phyloP scores from a whole-genome alignment of 1,140 invertebrate genomes.

The Pseudoatta argentina region DNA sequence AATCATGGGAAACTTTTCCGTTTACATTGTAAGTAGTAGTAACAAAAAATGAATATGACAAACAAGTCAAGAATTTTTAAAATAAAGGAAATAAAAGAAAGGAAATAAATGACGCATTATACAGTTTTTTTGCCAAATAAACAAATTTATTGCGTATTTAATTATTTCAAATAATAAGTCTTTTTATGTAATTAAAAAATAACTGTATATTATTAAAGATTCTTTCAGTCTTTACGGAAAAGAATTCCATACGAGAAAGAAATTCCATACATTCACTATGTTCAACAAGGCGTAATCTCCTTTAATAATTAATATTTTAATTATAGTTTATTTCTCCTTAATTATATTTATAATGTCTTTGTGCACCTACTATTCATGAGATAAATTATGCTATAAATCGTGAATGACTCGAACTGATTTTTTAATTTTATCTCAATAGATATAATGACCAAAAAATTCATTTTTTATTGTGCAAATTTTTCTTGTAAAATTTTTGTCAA shows the following conservation, averaged over 20 bases:
- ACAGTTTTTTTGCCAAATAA: background rate
- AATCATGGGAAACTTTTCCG: slow-evolving; percentile 44
- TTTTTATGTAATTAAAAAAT: background rate
- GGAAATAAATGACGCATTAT: background rate
- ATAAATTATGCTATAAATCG: slow-evolving; percentile 3
- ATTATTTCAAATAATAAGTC: background rate
- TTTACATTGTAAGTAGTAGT: slow-evolving; percentile 16
- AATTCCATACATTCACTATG: background rate
- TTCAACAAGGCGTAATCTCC: background rate
- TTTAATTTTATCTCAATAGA: background rate
- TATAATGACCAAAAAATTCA: slow-evolving; percentile 9
- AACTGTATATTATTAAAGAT: slow-evolving; percentile 1
- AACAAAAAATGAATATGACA: slow-evolving; percentile 38
- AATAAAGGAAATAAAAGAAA: background rate
- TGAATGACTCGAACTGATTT: background rate
- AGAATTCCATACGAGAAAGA: background rate
- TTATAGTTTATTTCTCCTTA: background rate
- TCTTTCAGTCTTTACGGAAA: background rate
- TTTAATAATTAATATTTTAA: slow-evolving; percentile 10
- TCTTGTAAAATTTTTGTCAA: background rate
- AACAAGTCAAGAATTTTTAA: slow-evolving; percentile 30
- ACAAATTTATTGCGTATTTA: background rate
- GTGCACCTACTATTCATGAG: background rate
- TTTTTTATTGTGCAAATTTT: background rate
- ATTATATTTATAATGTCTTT: background rate